A percentile compares a stretch with the other conserved stretches of the same genome.
Evolutionary conservation across 2,888 invertebrate genomes (phyloP).

Genomic region (Leptothorax acervorum): DNA sequence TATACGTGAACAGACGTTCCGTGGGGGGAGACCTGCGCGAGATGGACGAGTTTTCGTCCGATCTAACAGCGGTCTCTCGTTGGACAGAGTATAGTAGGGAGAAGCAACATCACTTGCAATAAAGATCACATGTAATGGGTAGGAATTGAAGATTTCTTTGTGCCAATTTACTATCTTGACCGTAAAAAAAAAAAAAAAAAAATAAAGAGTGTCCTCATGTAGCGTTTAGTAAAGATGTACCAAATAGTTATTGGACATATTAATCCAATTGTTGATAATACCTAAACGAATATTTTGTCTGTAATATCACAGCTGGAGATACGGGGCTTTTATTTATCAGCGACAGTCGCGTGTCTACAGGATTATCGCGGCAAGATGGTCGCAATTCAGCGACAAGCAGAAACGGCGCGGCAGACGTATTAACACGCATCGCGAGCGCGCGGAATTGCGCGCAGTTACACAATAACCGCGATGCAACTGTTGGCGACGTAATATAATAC

Average conservation of each 20-base stretch:
- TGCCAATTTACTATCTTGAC: background rate
- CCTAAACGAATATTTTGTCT: conserved; percentile 6
- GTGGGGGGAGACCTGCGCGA: no score
- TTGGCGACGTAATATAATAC: conserved; percentile 39
- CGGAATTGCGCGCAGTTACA: conserved; percentile 24
- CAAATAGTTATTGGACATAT: background rate
- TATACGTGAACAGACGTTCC: no score
- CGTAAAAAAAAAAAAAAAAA: background rate
- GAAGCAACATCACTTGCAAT: background rate
- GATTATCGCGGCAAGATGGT: conserved; percentile 7
- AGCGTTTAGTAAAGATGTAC: background rate
- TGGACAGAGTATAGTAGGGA: no score
- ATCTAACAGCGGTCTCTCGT: no score
- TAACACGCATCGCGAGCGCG: conserved; percentile 32
- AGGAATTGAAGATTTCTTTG: background rate
- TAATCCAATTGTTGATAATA: background rate
- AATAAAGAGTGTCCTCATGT: no score
- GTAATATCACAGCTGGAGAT: background rate
- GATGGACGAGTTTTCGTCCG: no score
- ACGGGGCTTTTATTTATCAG: conserved; percentile 12
- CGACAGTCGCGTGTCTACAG: background rate
- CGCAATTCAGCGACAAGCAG: conserved; percentile 15
- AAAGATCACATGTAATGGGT: background rate
- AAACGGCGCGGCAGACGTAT: conserved; percentile 34
- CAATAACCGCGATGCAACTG: conserved; percentile 31